Base-by-base conservation (phyloP, 2,113 vertebrate species). In the Oryzias curvinotus region DNA sequence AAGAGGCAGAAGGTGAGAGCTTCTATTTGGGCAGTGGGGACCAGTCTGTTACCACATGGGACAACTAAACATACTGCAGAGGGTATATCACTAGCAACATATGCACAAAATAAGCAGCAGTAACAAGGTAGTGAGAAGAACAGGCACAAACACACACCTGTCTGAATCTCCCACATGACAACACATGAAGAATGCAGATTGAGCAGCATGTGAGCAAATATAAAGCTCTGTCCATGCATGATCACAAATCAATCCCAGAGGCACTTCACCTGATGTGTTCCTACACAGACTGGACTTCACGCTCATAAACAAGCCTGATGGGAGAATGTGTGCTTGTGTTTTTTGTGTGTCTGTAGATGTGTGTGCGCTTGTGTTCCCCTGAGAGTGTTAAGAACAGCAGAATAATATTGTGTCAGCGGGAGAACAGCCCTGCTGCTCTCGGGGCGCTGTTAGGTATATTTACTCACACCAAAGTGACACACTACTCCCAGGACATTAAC, bases 321-420 rank as follows among this genome's bases (percentile, higher is more conserved):
- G 68, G 80, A 73, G 64, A n/a, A 56, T 25, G 56, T 58, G 65
- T 67, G 52, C 62, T n/a, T 71, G 59, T 36, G 36, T 36, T 36
- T 30, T 36, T 36, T 36, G 36, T 36, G 36, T 36, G 36, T 36
- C 36, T 12, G 36, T 36, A 36, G 36, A 36, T 36, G 36, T 65
- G 74, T 58, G 58, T 61, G 52, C 69, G 75, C 71, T 23, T 23
- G 64, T 61, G 65, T 48, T 85, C 83, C 84, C 86, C 45, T 14
- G 76, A 78, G 87, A 69, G 69, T 36, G 72, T 84, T 65, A 71
- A 78, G 79, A 75, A 73, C 69, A 83, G 79, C 81, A 84, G 73
- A 90, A 89, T 86, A 91, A 91, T 87, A 90, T 86, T 87, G 83
- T 90, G 85, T 86, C 84, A 80, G 62, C 44, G 70, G 71, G 82